Conservation (phyloP, 35 echinoderm and acorn worm species). For the Ophiothrix spiculata region DNA sequence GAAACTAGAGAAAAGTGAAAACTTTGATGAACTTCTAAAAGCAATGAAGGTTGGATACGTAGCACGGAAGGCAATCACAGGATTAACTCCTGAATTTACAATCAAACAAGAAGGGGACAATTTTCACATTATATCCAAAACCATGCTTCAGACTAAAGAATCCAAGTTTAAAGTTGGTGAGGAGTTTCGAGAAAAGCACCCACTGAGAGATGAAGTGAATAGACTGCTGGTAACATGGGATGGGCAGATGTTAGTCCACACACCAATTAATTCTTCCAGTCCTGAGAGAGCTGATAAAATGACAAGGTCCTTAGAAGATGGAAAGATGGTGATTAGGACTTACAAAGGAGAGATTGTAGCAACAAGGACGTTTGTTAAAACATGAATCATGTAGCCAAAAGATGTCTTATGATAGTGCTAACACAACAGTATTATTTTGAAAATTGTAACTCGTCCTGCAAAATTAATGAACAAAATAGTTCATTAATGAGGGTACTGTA, state of each 20-base stretch:
- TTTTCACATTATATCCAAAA: conserved; percentile 39
- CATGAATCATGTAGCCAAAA: too few species aligned
- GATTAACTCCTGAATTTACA: conserved; percentile 33
- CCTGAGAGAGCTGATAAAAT: conserved; percentile 24
- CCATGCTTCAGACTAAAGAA: conserved; percentile 1
- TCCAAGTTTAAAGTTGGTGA: conserved; percentile 39
- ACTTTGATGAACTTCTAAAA: conserved; percentile 74
- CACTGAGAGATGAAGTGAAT: conserved; percentile 38
- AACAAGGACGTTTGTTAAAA: conserved; percentile 33
- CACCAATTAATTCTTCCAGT: conserved; percentile 25
- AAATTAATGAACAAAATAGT: too few species aligned
- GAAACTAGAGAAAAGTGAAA: conserved; percentile 64
- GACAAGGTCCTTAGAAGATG: conserved; percentile 42
- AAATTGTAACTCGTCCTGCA: too few species aligned
- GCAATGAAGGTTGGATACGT: conserved; percentile 36
- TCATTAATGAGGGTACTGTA: too few species aligned
- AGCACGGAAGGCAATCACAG: conserved; percentile 35
- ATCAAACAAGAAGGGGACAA: conserved; percentile 37
- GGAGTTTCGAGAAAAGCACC: conserved; percentile 30
- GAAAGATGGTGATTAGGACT: conserved; percentile 51
- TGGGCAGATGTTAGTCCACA: conserved; percentile 50
- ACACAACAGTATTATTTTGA: too few species aligned
- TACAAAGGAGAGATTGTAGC: conserved; percentile 37
- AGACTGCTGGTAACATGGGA: conserved; percentile 41
- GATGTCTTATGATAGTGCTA: too few species aligned